Base-by-base conservation (phyloP, 2,888 invertebrate genomes). In the Drosophila dives region DNA sequence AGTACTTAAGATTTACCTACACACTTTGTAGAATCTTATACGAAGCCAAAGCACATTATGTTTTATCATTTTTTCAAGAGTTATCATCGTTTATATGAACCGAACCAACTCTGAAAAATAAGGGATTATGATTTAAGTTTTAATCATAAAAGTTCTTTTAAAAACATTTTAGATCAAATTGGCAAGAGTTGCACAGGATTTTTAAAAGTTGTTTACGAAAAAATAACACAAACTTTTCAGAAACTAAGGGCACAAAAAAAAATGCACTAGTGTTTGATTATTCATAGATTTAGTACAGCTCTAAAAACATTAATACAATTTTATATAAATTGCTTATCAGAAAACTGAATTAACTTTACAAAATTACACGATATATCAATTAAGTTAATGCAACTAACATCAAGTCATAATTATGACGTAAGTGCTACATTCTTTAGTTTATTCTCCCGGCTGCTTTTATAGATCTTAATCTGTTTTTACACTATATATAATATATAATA, bases 1-100 rank as follows among this genome's bases (percentile, higher is more conserved):
- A 72, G 51, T 63, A 77, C 59, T 72, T 72, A 26, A 62, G 48
- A 72, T 66, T 40, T 62, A 50, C 36, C 49, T 67, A 68, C 48
- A 56, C 23, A 36, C 36, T 61, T 59, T 64, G 26, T 3, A 6
- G 17, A 40, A 38, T 38, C 2, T 17, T 38, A 8, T 17, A 3
- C 3, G 2, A 12, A 45, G 12, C 4, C 15, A 23, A 23, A 23
- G 20, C 8, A 7, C 8, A 15, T 4, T 15, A 23, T 8, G 15
- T 45, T 45, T 23, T 20, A 15, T 15, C 1, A 15, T 45, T 45
- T 8, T 45, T 15, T 45, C 15, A 7, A 15, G 2, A 45, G 4
- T 45, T 23, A 15, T 20, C 11, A 45, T 20, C 26, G 26, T 17
- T 49, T 26, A 49, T 26, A 26, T 5, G 5, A 15, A 15, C 7